Conservation (phyloP, 2,797 vertebrate genomes). For the Oryzias sinensis region DNA sequence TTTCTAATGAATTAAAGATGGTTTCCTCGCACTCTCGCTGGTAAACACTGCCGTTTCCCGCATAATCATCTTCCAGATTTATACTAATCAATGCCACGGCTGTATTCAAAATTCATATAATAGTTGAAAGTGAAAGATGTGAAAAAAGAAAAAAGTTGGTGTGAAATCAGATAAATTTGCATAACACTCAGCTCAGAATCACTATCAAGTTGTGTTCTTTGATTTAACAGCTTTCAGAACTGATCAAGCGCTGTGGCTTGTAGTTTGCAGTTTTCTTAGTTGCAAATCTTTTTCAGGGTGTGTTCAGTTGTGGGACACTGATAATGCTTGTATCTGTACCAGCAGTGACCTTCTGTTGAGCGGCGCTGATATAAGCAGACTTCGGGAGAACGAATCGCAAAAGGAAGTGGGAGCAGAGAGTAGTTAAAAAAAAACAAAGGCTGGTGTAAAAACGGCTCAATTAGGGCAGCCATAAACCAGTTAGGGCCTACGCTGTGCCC, state of each 20-base stretch:
- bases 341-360: conserved; percentile 50
- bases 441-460: conserved; percentile 80
- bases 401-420: conserved; percentile 47
- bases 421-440: conserved; percentile 47
- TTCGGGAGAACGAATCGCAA: conserved; percentile 52
- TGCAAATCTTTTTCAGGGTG: conserved; percentile 20
- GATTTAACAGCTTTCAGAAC: conserved; percentile 39
- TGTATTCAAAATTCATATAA: conserved; percentile 73
- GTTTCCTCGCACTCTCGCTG: conserved; percentile 67
- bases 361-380: conserved; percentile 59
- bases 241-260: conserved; percentile 27
- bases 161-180: conserved; percentile 37
- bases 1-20: conserved; percentile 85
- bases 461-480: conserved; percentile 74
- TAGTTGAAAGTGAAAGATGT: conserved; percentile 54
- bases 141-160: conserved; percentile 43
- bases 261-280: conserved; percentile 28
- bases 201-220: conserved; percentile 35
- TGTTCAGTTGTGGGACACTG: conserved; percentile 32
- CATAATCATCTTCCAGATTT: conserved; percentile 79
- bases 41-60: conserved; percentile 75
- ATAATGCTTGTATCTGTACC: conserved; percentile 43
- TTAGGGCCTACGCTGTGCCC: conserved; percentile 67
- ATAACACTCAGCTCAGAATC: conserved; percentile 22
- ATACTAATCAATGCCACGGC: conserved; percentile 76